These are phyloP conservation scores for Oreochromis aureus DNA, from an alignment of 2,113 vertebrate species.

Conservation along the genomic window DNA sequence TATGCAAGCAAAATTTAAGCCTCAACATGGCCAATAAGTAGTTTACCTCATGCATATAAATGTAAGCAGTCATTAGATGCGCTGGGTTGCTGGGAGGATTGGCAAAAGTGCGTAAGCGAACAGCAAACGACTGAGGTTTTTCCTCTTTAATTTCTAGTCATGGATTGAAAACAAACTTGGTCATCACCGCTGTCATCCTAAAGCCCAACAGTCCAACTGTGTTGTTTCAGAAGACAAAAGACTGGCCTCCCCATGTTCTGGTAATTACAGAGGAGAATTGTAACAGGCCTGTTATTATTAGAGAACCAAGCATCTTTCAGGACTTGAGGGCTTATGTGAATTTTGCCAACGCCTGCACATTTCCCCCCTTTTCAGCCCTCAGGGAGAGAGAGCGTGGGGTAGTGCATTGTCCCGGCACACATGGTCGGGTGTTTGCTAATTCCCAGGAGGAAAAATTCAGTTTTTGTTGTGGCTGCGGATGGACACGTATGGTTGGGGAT, in stretches of 20 bases:
- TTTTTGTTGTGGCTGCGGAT: slow-evolving; percentile 23
- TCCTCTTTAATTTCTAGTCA: slow-evolving; percentile 24
- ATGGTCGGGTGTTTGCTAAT: slow-evolving; percentile 5
- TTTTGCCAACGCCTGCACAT: slow-evolving; percentile 42
- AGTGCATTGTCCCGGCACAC: slow-evolving; percentile 18
- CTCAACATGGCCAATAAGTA: not conserved
- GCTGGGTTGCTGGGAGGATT: not conserved
- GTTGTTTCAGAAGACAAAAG: slow-evolving; percentile 45
- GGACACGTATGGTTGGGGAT: slow-evolving; percentile 21
- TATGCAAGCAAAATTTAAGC: not conserved
- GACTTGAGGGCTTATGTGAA: slow-evolving; percentile 26
- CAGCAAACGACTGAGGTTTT: not conserved
- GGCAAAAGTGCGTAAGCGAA: not conserved
- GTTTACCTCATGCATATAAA: not conserved
- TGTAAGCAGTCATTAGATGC: not conserved
- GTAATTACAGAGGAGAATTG: slow-evolving; percentile 55
- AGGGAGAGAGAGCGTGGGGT: not conserved
- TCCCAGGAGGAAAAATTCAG: not conserved
- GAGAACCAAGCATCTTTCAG: slow-evolving; percentile 32
- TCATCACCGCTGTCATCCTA: not conserved
- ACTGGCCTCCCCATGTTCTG: slow-evolving; percentile 14
- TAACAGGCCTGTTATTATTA: slow-evolving; percentile 59
- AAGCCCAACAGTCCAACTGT: slow-evolving; percentile 4
- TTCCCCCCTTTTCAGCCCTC: not conserved
- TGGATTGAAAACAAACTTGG: slow-evolving; percentile 8